A percentile compares a stretch with the other conserved stretches of the same genome.
phyloP scores from a whole-genome alignment of 2,888 invertebrate species.

The Limnephilus lunatus region DNA sequence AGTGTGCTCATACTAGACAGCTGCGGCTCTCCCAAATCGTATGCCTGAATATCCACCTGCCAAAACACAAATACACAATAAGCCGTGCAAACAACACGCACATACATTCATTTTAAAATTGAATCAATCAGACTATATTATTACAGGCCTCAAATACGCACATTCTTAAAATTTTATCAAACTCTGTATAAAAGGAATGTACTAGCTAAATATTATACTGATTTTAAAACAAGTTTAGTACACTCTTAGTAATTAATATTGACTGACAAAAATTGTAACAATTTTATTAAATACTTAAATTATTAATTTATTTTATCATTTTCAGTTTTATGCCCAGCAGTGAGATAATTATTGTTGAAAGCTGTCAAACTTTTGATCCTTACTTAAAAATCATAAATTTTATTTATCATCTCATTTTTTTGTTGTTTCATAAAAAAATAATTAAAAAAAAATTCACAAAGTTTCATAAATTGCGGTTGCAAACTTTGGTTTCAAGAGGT shows the following conservation, averaged over 20 bases:
- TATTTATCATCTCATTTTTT: too few relatives aligned
- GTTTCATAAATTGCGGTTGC: too few relatives aligned
- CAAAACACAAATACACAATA: constrained; percentile 51
- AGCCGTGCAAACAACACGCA: not conserved
- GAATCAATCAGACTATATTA: not conserved
- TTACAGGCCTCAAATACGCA: not conserved
- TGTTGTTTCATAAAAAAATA: too few relatives aligned
- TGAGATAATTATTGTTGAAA: too few relatives aligned
- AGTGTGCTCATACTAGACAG: constrained; percentile 89
- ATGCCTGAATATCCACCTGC: constrained; percentile 89
- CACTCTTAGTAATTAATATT: not conserved
- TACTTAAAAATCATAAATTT: too few relatives aligned
- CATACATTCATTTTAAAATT: not conserved
- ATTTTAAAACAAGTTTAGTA: too few relatives aligned
- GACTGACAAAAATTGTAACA: not conserved
- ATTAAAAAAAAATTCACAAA: too few relatives aligned
- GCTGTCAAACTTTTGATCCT: too few relatives aligned
- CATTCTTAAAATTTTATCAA: not conserved
- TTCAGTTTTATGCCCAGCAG: too few relatives aligned
- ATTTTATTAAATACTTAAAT: not conserved
- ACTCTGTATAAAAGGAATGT: not conserved
- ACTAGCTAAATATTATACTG: not conserved
- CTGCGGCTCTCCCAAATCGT: constrained; percentile 91
- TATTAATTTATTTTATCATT: too few relatives aligned
- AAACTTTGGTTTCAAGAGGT: too few relatives aligned